These are phyloP conservation scores for Lasioglossum zephyrum DNA, from an alignment of 2,888 invertebrate genomes.

Conservation along the genomic window DNA sequence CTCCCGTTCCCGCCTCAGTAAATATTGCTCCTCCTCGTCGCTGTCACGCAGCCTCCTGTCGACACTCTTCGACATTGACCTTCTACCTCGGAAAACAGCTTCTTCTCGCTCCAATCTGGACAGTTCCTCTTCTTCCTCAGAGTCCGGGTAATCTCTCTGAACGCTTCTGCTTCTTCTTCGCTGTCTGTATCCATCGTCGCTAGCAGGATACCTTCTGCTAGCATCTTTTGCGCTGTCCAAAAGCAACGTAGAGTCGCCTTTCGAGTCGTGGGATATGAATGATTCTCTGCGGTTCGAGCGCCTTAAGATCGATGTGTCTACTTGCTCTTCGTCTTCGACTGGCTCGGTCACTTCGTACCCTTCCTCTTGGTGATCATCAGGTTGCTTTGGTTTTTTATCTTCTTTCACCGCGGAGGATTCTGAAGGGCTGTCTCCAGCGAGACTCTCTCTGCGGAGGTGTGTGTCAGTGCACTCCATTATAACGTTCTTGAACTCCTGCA, in stretches of 20 bases:
- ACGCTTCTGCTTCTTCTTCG: conserved; percentile 65
- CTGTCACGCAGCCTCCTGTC: conserved; percentile 48
- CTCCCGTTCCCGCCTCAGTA: conserved; percentile 41
- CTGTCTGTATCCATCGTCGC: conserved; percentile 47
- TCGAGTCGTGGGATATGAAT: conserved; percentile 46
- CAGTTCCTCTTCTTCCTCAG: conserved; percentile 57
- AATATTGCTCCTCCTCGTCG: conserved; percentile 59
- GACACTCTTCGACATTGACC: conserved; percentile 66
- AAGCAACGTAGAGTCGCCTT: conserved; percentile 34
- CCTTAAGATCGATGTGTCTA: conserved; percentile 39
- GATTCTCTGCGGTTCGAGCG: conserved; percentile 50
- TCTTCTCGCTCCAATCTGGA: conserved; percentile 54
- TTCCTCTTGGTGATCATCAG: conserved; percentile 48
- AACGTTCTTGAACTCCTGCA: conserved; percentile 86
- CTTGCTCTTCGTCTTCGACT: conserved; percentile 57
- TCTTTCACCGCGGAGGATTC: conserved; percentile 11
- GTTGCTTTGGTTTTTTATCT: conserved; percentile 35
- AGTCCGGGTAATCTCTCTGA: conserved; percentile 64
- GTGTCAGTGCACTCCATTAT: conserved; percentile 80
- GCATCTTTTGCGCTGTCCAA: conserved; percentile 44
- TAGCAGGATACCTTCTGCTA: conserved; percentile 34
- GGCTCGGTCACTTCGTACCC: conserved; percentile 58
- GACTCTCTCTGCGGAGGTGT: conserved; percentile 11
- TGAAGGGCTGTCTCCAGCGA: conserved; percentile 15
- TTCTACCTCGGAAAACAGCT: conserved; percentile 58